Evolutionary conservation across 2,888 invertebrate genomes (phyloP), one percentile per base, ranked within the genome.

Genomic region (Branchinecta sandiegonensis): DNA sequence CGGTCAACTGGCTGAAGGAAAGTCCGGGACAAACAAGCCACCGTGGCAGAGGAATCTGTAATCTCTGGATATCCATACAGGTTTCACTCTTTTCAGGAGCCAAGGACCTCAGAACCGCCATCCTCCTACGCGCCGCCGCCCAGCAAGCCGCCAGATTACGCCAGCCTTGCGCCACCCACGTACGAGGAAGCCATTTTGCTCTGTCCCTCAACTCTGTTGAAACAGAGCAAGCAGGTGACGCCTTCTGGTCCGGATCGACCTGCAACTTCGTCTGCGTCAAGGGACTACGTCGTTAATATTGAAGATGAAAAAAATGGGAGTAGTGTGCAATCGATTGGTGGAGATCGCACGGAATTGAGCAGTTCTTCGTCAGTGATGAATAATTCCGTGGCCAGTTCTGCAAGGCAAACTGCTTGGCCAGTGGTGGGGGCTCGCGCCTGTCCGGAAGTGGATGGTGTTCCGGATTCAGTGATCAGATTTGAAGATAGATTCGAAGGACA

Each of bases 181-280:
- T 86, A 87, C 77, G 86, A 86, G 76, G 86, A 86, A 75, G 86
- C 86, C 66, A 85, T 87, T 74, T 86, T 85, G 77, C 78, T 87
- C 71, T 83, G 83, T 78, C 86, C 86, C 9, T 72, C 71, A 10
- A 70, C 71, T 10, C 70, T 74, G 11, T 67, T 72, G 46, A 65
- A 68, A 13, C 67, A 47, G n/a, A 66, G 23, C n/a, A 17, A n/a
- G 23, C 10, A 11, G 23, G 23, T 56, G n/a, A 17, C 23, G 11
- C 37, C 37, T 37, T 37, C 37, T 37, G 37, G 37, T 37, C 63
- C 63, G 10, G 63, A 56, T 56, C 23, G 14, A 17, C 23, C 63
- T 8, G 14, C 63, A 17, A 56, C 63, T 56, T 56, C 14, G 14
- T 56, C 63, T 17, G 23, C 63, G 63, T 56, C 63, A 56, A 23